Evolutionary conservation across 2,113 vertebrate genomes (phyloP).

Genomic region (Euleptes europaea): DNA sequence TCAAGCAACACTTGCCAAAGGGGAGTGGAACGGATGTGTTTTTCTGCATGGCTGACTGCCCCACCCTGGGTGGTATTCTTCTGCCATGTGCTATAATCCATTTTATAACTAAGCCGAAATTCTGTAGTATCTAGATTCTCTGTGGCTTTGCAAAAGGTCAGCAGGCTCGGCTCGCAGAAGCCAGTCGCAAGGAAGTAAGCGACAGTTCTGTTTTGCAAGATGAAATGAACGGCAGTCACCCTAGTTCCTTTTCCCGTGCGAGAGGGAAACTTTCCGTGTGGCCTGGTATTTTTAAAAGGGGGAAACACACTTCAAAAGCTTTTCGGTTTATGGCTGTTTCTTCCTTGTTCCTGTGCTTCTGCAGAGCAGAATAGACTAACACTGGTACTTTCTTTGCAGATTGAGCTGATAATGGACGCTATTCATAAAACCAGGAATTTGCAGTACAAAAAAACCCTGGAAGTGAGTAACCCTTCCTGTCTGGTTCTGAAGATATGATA

Average conservation of each 20-base stretch:
- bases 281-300: neutral
- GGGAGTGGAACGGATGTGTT: neutral
- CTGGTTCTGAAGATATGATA: neutral
- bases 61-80: neutral
- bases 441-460: constrained; percentile 95
- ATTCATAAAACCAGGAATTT: constrained; percentile 88
- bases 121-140: neutral
- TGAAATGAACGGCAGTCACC: neutral
- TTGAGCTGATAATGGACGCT: constrained; percentile 88
- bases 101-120: neutral
- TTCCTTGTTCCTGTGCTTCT: neutral
- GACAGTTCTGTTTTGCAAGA: neutral
- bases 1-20: neutral
- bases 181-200: neutral
- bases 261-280: neutral
- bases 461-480: constrained; percentile 71
- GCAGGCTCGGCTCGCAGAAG: no score
- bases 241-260: neutral
- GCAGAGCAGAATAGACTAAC: neutral
- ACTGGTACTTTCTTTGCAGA: constrained; percentile 72
- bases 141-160: neutral
- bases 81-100: neutral
- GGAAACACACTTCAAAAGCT: neutral
- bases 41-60: neutral
- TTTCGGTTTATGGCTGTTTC: neutral